Evolutionary conservation across 2,888 invertebrate genomes (phyloP).

Genomic region (Scaptomyza caliginosa): DNA sequence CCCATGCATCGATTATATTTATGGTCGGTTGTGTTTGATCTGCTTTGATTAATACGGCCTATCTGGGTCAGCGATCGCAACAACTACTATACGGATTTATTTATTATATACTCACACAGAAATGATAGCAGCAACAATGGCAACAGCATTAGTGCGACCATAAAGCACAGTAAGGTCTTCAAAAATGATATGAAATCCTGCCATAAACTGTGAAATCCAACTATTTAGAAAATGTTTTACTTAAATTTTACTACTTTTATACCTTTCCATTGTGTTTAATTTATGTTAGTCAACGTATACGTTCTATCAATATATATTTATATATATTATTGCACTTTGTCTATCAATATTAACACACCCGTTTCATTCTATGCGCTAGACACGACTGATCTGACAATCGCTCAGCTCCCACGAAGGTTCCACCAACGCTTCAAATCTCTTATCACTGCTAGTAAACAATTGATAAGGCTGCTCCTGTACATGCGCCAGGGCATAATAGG

Average conservation of each 20-base stretch:
- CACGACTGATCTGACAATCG: slow-evolving; percentile 59
- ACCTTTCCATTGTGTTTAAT: slow-evolving; percentile 46
- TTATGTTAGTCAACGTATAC: neutral
- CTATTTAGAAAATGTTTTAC: neutral
- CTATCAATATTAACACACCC: slow-evolving; percentile 48
- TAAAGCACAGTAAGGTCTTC: slow-evolving; percentile 80
- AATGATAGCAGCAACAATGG: slow-evolving; percentile 80
- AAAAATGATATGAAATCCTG: slow-evolving; percentile 77
- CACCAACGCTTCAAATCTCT: slow-evolving; percentile 33
- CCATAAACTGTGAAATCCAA: slow-evolving; percentile 70
- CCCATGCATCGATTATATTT: slow-evolving; percentile 70
- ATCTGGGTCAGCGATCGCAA: slow-evolving; percentile 27
- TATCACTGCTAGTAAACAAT: slow-evolving; percentile 36
- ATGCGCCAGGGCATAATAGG: slow-evolving; percentile 3
- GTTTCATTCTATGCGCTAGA: slow-evolving; percentile 39
- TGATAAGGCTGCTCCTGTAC: slow-evolving; percentile 50
- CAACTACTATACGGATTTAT: neutral
- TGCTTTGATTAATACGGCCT: slow-evolving; percentile 36
- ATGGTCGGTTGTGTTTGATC: slow-evolving; percentile 59
- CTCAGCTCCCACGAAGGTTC: slow-evolving; percentile 43
- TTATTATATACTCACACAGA: slow-evolving; percentile 81
- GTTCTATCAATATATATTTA: slow-evolving; percentile 16
- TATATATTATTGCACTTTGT: slow-evolving; percentile 11
- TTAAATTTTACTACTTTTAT: neutral
- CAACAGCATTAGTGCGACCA: slow-evolving; percentile 77